These are phyloP conservation scores for Scomber colias DNA, from an alignment of 2,113 vertebrate genomes.

Conservation along the genomic window DNA sequence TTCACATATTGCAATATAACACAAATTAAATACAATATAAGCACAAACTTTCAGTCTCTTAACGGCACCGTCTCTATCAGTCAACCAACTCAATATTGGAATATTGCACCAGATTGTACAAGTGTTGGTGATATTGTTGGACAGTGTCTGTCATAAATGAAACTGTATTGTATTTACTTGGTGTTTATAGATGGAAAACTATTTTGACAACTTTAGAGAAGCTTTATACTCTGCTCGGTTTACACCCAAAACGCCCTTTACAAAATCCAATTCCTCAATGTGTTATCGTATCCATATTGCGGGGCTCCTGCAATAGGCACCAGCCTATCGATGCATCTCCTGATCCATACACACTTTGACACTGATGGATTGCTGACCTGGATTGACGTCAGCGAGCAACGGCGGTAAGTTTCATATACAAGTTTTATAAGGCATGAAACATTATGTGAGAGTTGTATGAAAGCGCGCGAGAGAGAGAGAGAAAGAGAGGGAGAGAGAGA, in stretches of 20 bases:
- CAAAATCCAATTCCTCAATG: conserved; percentile 11
- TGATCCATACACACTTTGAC: conserved; percentile 82
- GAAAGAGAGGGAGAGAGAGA: no score
- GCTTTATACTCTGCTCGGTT: conserved; percentile 4
- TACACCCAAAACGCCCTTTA: conserved; percentile 2
- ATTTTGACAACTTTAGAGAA: conserved; percentile 9
- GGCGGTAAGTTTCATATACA: conserved; percentile 53
- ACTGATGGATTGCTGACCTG: conserved; percentile 80
- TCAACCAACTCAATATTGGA: not conserved
- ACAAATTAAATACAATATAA: not conserved
- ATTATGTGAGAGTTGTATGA: conserved; percentile 25
- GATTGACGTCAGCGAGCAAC: conserved; percentile 74
- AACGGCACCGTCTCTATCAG: not conserved
- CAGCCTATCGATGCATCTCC: conserved; percentile 71
- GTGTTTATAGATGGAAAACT: not conserved
- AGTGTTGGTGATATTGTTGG: not conserved
- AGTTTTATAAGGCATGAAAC: conserved; percentile 55
- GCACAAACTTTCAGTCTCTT: not conserved
- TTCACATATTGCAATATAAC: not conserved
- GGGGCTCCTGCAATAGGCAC: conserved; percentile 59
- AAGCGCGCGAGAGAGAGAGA: no score
- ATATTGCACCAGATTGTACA: not conserved
- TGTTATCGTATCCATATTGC: conserved; percentile 58
- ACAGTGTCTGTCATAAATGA: conserved; percentile 2
- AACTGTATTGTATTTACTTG: not conserved